Conservation (phyloP, 2,113 vertebrate species). For the Burhinus bistriatus region DNA sequence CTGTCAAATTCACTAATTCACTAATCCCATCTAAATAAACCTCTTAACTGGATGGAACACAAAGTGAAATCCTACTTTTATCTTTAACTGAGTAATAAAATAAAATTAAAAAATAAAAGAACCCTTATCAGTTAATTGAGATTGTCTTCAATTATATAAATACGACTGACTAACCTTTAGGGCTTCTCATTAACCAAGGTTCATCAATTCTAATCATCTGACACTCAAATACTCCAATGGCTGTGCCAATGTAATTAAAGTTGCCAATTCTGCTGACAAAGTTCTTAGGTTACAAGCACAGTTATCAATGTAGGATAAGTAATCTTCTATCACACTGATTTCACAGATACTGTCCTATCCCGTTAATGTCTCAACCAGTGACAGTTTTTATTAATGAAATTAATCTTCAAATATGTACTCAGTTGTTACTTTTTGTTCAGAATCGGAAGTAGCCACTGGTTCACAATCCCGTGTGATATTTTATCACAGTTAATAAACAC, state of each 20-base stretch:
- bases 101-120: not conserved
- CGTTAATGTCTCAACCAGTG: not conserved
- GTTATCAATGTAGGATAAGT: slow-evolving; percentile 19
- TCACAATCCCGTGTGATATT: not conserved
- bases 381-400: slow-evolving; percentile 25
- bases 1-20: not conserved
- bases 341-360: not conserved
- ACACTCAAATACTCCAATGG: not conserved
- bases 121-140: slow-evolving; percentile 26
- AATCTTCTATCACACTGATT: not conserved
- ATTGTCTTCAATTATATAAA: slow-evolving; percentile 53
- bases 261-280: slow-evolving; percentile 39
- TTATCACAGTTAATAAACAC: slow-evolving; percentile 43
- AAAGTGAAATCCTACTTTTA: not conserved
- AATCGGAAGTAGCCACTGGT: not conserved
- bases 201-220: slow-evolving; percentile 52
- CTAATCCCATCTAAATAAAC: slow-evolving; percentile 4
- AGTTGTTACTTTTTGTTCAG: slow-evolving; percentile 13
- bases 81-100: slow-evolving; percentile 22
- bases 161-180: slow-evolving; percentile 49
- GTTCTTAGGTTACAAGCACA: slow-evolving; percentile 31
- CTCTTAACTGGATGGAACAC: not conserved
- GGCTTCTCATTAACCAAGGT: slow-evolving; percentile 59
- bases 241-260: slow-evolving; percentile 52
- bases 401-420: slow-evolving; percentile 23